Percentiles rank a stretch among this genome's conserved stretches.
These are phyloP conservation scores for Euglossa dilemma DNA, from an alignment of 1,140 invertebrate species.

Conservation along the genomic window DNA sequence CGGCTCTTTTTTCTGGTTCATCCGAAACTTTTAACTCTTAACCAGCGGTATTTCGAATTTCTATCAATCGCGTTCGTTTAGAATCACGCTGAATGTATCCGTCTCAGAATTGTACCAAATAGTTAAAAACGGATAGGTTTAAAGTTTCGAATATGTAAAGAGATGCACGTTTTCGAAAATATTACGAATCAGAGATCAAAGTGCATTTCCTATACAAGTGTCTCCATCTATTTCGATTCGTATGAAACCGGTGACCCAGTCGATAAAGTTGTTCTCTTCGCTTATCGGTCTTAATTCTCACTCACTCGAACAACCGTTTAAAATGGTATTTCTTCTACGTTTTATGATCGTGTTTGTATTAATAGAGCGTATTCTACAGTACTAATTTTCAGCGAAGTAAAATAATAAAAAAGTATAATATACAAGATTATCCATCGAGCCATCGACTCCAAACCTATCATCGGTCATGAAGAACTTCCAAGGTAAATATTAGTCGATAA, in stretches of 20 bases:
- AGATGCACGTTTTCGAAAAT: background rate
- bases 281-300: background rate
- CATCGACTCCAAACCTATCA: background rate
- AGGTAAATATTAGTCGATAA: slow-evolving; percentile 6
- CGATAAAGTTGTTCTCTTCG: slow-evolving; percentile 30
- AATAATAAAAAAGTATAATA: no score
- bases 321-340: background rate
- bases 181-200: background rate
- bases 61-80: no score
- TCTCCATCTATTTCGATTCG: slow-evolving; percentile 23
- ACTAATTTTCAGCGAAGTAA: no score
- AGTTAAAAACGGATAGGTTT: no score
- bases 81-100: no score
- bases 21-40: background rate
- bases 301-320: no score
- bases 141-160: background rate
- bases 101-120: no score
- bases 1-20: no score
- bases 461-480: slow-evolving; percentile 7
- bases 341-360: background rate
- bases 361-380: background rate
- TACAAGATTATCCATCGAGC: background rate
- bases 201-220: background rate
- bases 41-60: background rate
- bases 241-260: background rate